These are phyloP conservation scores for Danio choprae DNA, from an alignment of 2,797 vertebrate species.

Conservation along the genomic window DNA sequence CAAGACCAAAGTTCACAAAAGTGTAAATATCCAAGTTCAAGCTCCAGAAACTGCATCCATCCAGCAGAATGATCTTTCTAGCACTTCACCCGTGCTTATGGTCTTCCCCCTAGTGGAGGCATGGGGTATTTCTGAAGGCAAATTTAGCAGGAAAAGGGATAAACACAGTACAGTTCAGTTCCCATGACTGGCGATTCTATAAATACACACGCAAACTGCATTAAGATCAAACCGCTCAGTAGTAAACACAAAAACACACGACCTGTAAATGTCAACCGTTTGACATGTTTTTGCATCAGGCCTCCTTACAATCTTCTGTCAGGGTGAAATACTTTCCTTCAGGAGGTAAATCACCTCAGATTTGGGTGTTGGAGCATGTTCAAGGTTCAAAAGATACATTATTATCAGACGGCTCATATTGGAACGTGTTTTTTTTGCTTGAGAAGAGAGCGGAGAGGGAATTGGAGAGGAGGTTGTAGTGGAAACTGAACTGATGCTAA, in stretches of 20 bases:
- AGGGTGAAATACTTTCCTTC: constrained; percentile 25
- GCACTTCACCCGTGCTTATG: constrained; percentile 66
- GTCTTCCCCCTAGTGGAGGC: constrained; percentile 80
- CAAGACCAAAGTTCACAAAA: constrained; percentile 37
- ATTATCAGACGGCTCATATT: constrained; percentile 38
- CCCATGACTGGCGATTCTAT: constrained; percentile 5
- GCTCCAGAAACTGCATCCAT: constrained; percentile 54
- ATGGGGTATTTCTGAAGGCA: constrained; percentile 57
- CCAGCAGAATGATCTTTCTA: constrained; percentile 19
- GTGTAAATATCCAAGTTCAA: constrained; percentile 51
- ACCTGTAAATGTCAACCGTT: constrained; percentile 29
- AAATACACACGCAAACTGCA: neutral
- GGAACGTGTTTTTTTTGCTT: constrained; percentile 19
- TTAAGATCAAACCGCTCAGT: constrained; percentile 19
- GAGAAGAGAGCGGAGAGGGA: neutral
- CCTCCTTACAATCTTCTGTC: constrained; percentile 36
- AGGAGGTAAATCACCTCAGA: constrained; percentile 31
- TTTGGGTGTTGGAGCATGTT: constrained; percentile 41
- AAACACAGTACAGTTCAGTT: neutral
- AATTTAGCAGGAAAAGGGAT: neutral
- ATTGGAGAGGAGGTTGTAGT: neutral
- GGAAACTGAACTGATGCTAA: constrained; percentile 20
- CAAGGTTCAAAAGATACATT: constrained; percentile 50
- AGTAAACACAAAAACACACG: constrained; percentile 30
- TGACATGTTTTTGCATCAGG: neutral